Evolutionary conservation across 1,140 invertebrate genomes (phyloP).

Genomic region (Nomia melanderi): DNA sequence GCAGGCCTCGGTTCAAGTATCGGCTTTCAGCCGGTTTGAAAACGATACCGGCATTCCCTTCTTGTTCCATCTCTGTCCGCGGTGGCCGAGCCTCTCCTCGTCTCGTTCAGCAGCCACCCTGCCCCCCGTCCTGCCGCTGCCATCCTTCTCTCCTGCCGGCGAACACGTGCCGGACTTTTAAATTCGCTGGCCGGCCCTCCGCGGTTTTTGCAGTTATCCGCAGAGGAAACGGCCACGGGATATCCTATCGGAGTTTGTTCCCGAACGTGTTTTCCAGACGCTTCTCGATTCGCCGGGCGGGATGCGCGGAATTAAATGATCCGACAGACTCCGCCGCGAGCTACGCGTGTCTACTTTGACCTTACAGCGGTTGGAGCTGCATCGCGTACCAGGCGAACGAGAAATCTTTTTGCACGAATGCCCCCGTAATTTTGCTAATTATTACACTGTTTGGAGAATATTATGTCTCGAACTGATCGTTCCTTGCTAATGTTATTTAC

Average conservation of each 20-base stretch:
- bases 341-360: not conserved
- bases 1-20: constrained; percentile 67
- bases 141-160: constrained; percentile 33
- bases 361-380: too few species aligned
- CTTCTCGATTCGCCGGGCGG: not conserved
- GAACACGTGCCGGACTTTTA: constrained; percentile 50
- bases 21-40: constrained; percentile 69
- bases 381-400: too few species aligned
- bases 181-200: constrained; percentile 20
- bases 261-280: constrained; percentile 15
- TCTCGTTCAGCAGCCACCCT: not conserved
- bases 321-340: not conserved
- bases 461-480: too few species aligned
- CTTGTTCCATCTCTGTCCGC: constrained; percentile 39
- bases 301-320: not conserved
- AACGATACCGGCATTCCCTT: constrained; percentile 66
- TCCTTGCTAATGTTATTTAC: too few species aligned
- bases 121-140: not conserved
- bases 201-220: constrained; percentile 36
- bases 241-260: constrained; percentile 9
- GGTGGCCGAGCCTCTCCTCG: constrained; percentile 7
- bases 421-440: too few species aligned
- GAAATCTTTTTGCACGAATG: too few species aligned
- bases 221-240: constrained; percentile 16
- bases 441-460: too few species aligned